Conservation (phyloP, 2,888 invertebrate species). For the Standfussiana lucernea region DNA sequence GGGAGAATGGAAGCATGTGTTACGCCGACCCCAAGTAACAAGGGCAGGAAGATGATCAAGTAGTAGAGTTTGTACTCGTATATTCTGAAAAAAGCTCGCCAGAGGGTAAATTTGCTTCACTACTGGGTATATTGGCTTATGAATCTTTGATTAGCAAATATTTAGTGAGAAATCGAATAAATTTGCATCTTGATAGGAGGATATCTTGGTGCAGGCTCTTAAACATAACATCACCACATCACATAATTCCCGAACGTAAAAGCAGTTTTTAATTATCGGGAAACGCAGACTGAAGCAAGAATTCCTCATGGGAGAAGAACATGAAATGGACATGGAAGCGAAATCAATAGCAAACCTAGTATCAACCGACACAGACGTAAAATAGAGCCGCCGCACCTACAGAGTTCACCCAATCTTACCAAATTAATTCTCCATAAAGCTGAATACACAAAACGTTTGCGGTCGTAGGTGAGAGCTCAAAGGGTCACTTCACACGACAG, state of each 20-base stretch:
- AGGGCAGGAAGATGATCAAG: no score
- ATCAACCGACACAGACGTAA: conserved; percentile 5
- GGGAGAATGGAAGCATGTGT: no score
- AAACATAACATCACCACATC: neutral
- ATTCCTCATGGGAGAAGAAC: neutral
- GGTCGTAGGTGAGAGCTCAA: conserved; percentile 88
- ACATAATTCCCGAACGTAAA: neutral
- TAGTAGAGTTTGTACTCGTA: no score
- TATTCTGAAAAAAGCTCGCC: neutral
- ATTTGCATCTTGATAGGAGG: neutral
- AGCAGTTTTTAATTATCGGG: neutral
- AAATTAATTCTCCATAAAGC: conserved; percentile 77
- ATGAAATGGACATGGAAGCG: neutral
- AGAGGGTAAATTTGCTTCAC: neutral
- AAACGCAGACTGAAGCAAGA: neutral
- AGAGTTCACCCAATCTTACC: conserved; percentile 60
- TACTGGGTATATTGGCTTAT: neutral
- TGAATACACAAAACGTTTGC: conserved; percentile 86
- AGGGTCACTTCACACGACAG: conserved; percentile 85
- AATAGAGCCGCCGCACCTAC: conserved; percentile 17
- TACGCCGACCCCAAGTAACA: no score
- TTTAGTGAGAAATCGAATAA: neutral
- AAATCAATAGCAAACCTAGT: conserved; percentile 24
- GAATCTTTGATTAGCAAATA: neutral
- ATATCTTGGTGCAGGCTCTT: no score